Evolutionary conservation across 2,888 invertebrate genomes (phyloP), one percentile per base, ranked within the genome.

Genomic region (Charanyca ferruginea): DNA sequence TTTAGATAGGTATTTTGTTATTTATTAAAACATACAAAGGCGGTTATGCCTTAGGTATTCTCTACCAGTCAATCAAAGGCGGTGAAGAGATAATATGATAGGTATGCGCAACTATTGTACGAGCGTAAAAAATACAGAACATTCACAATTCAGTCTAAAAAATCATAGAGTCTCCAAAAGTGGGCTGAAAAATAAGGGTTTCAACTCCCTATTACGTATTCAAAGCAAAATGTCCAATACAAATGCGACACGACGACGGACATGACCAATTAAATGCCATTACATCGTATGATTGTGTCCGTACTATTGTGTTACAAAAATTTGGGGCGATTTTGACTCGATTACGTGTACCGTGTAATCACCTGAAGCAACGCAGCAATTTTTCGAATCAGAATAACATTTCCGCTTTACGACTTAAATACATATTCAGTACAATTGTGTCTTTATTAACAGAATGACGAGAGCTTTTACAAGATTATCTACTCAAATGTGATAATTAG

Each of bases 231-330:
- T 80, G 66, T 82, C 81, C 54, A 63, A 61, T 52, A 66, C 85
- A 83, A 88, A 89, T 85, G 83, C 84, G 86, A 87, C 87, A 86
- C 81, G 78, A 83, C 78, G 88, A 91, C 90, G 91, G 86, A 87
- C 87, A 86, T 81, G 78, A 83, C 78, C 89, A 91, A 91, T 92
- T 91, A 91, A 88, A 89, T 84, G 73, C 84, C 86, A 89, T 90
- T 89, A 89, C 81, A 79, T 67, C 59, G 79, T 80, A 81, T 77
- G 79, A 87, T 87, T 85, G 87, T 83, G 77, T 85, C 81, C 84
- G 77, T 77, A 75, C 85, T 75, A 87, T 89, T 90, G 88, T 89
- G 73, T 73, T 79, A 79, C 62, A 75, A 81, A 82, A 81, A 86
- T 83, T 83, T 81, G 65, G 81, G 82, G 79, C 65, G 78, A 84